Base-by-base conservation (phyloP, 2,888 invertebrate species). In the Brachylomia viminalis region DNA sequence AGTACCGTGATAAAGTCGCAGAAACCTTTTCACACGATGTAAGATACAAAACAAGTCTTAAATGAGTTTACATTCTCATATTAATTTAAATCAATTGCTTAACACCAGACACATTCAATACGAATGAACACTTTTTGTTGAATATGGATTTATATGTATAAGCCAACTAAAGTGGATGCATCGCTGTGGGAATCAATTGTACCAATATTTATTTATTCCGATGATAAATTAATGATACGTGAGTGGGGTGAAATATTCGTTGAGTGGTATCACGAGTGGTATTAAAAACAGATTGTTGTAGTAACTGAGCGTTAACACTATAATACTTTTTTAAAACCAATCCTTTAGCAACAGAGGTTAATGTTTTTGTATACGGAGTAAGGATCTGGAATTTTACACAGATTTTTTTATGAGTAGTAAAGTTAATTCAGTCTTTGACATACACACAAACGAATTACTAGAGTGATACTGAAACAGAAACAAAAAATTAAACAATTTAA, bases 191-290 rank as follows among this genome's bases (percentile, higher is more conserved):
- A 47, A 71, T 59, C 38, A 64, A 77, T 68, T 27, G 33, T 42
- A 52, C 23, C 8, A 45, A 59, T 82, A 70, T 80, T 64, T 64
- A 56, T 80, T 69, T 23, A 45, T 30, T n/a, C 15, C n/a, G 42
- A 62, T 66, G n/a, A 54, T 64, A 58, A 70, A 61, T 67, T 0
- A 67, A 61, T 20, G 2, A 1, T 59, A 33, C 0, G 45, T 58
- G 61, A 62, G 20, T 2, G 30, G 11, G 10, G 42, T 69, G 27
- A 59, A 72, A 66, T 65, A 68, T 65, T 33, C 33, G 52, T 33
- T 64, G 47, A 80, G 23, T 38, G 38, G 49, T 66, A 70, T 61
- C 82, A 42, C 58, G 47, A 80, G 23, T 38, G 38, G 49, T 66
- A 70, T 61, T 80, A 42, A 66, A 59, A 47, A 30, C 30, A 4